These are phyloP conservation scores for Chrysolophus pictus DNA, from an alignment of 2,797 vertebrate genomes.

Conservation along the genomic window DNA sequence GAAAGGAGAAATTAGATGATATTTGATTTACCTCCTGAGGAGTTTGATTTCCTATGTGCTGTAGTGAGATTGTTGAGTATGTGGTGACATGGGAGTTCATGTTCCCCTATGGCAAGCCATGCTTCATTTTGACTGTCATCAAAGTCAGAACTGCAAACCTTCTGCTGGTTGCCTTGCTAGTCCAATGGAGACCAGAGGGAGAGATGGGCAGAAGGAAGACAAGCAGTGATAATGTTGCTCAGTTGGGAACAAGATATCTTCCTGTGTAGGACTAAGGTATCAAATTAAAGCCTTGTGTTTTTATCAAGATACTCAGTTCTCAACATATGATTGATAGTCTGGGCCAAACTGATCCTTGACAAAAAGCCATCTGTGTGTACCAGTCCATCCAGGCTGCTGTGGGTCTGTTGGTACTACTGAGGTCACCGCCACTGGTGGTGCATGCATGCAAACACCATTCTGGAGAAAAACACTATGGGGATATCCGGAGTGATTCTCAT, in stretches of 20 bases:
- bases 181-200: neutral
- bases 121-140: neutral
- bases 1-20: neutral
- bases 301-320: neutral
- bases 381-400: neutral
- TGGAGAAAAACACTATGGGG: neutral
- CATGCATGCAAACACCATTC: neutral
- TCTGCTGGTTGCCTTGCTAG: neutral
- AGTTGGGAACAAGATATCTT: neutral
- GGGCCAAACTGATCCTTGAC: neutral
- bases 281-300: neutral
- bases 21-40: neutral
- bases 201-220: neutral
- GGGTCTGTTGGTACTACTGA: neutral
- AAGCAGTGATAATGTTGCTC: neutral
- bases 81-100: neutral
- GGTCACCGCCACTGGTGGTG: neutral
- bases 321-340: neutral
- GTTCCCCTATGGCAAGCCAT: neutral
- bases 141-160: neutral
- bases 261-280: neutral
- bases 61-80: neutral
- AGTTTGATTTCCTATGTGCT: neutral
- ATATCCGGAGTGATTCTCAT: neutral
- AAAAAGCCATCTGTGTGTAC: neutral